Base-by-base conservation (phyloP, 2,113 vertebrate genomes). In the Rhegmatorhina hoffmannsi region DNA sequence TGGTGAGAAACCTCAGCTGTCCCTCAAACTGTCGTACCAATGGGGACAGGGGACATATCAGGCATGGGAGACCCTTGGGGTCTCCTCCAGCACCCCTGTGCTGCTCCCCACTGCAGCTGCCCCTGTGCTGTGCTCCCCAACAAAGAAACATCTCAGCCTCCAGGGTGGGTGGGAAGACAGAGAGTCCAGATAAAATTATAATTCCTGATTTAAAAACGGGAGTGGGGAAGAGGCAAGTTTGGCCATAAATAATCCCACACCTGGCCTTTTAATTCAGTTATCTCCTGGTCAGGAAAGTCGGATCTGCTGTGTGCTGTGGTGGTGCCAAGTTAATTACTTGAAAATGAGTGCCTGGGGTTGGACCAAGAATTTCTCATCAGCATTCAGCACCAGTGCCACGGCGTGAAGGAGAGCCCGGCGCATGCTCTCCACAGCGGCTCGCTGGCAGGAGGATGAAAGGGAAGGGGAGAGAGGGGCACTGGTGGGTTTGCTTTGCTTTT, bases 291-390 rank as follows among this genome's bases (percentile, higher is more conserved):
- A 19, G 89, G 87, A 58, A 64, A 95, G 94, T 94, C 44, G 16
- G 93, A 47, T 92, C 93, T 87, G 94, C 95, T 69, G 77, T 62
- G 91, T 90, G 95, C 95, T 92, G 94, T 86, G 95, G 83, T 73
- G 87, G 52, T 96, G 96, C 95, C 95, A 96, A 96, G 96, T 95
- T 97, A 96, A 97, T 97, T 95, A 96, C 96, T 97, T 84, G 95
- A 96, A 96, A 96, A 97, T 94, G 95, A 96, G 96, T 73, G 94
- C 94, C 94, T 97, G 95, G 94, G 94, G 93, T 96, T 85, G 96
- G 91, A 87, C 95, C 96, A 97, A 92, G 95, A 87, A 92, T 91
- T 94, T n/a, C 95, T 96, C 96, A 96, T 97, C 95, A 97, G 96
- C 94, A 96, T 96, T 95, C 96, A 94, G 93, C 92, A 87, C 36